Percentiles rank a stretch among this genome's conserved stretches.
Conservation (phyloP, 2,113 vertebrate genomes). For the Pelmatolapia mariae region DNA sequence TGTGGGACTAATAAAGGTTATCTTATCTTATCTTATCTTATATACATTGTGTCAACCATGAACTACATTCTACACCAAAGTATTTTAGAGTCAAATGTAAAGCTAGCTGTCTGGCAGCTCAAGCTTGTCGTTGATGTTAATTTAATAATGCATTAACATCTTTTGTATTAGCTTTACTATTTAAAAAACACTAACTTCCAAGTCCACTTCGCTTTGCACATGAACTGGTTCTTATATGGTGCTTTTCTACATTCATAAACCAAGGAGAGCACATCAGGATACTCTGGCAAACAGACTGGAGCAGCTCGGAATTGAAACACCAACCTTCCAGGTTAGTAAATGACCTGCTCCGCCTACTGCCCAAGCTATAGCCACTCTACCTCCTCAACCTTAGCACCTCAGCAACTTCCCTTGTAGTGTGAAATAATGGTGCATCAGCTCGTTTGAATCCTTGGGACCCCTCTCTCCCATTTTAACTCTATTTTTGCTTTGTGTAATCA, state of each 20-base stretch:
- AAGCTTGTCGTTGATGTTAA: neutral
- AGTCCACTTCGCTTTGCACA: neutral
- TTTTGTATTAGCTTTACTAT: neutral
- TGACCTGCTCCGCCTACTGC: accelerated
- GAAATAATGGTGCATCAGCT: neutral
- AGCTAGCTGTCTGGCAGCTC: neutral
- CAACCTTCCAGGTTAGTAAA: neutral
- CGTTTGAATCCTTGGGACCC: neutral
- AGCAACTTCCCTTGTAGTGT: neutral
- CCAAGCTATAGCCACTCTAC: neutral
- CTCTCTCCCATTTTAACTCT: neutral
- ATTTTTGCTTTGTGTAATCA: neutral
- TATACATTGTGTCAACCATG: neutral
- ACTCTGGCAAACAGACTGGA: neutral
- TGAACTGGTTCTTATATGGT: neutral
- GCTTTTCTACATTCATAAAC: neutral
- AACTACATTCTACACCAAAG: neutral
- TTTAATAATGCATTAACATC: neutral
- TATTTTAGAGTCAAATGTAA: neutral
- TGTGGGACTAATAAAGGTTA: no score
- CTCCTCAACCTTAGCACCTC: neutral
- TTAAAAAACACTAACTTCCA: neutral
- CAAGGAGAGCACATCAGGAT: neutral
- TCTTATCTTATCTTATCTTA: no score
- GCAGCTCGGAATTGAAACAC: neutral